Evolutionary conservation across 2,888 invertebrate species (phyloP), one percentile per base, ranked within the genome.

Genomic region (Volucella inflata): DNA sequence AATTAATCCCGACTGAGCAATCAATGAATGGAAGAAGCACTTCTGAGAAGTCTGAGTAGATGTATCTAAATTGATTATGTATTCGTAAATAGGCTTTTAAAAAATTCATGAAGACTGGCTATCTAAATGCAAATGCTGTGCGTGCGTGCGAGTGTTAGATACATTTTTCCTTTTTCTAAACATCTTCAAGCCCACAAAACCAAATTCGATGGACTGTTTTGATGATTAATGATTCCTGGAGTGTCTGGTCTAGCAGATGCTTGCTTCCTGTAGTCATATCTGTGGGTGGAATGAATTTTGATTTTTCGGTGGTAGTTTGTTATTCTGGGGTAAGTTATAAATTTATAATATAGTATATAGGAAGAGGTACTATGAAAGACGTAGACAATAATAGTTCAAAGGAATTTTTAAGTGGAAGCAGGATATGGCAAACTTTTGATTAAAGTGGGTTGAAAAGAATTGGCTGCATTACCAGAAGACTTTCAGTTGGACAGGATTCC

Each of bases 11-110:
- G 57, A 57, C 38, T 30, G 65, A 59, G 50, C 50, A 75, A 75
- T 75, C 65, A 59, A 75, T 50, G 59, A 17, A 57, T 8, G n/a
- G 10, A 30, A 16, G n/a, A 30, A n/a, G 30, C 30, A 30, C 30
- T 30, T 6, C 6, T 30, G 30, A 30, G 30, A 0, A 40, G n/a
- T n/a, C 42, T 14, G 51, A 57, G 59, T 50, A 8, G 67, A 67
- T 68, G 51, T 68, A 68, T 60, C 44, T 53, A 68, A 68, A 75
- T 75, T 75, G 75, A 75, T 75, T 59, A 65, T 75, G 76, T 76
- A 77, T 70, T 65, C 78, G 42, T 72, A 59, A 65, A 70, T 72
- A 72, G 78, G 78, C 72, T 50, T 79, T 79, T 72, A 79, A 71
- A 30, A 30, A 78, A 78, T 78, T 78, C 78, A 78, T 78, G 78